A percentile compares a stretch with the other conserved stretches of the same genome.
Evolutionary conservation across 2,888 invertebrate species (phyloP).

Genomic region (Ischnus inquisitorius): DNA sequence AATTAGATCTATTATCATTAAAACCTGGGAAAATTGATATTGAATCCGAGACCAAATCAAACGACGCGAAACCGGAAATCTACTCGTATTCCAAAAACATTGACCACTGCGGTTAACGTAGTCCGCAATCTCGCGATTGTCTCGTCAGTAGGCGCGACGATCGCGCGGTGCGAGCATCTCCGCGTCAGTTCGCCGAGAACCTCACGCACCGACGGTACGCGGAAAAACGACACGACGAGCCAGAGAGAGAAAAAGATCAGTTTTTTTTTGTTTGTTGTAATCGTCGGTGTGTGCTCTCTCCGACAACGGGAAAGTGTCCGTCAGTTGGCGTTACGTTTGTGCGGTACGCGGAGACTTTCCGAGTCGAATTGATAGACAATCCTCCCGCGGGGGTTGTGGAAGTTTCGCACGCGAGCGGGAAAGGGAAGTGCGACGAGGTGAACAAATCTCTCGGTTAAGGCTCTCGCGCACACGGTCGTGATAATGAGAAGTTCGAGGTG

Average conservation of each 20-base stretch:
- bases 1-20: neutral
- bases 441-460: conserved; percentile 33
- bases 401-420: neutral
- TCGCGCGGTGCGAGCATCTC: conserved; percentile 58
- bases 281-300: conserved; percentile 17
- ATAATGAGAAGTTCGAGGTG: conserved; percentile 76
- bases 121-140: conserved; percentile 50
- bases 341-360: neutral
- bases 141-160: conserved; percentile 67
- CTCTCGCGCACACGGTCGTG: conserved; percentile 57
- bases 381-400: conserved; percentile 7
- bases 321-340: conserved; percentile 7
- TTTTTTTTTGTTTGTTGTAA: conserved; percentile 8
- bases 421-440: conserved; percentile 9
- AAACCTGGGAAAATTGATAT: neutral
- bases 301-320: neutral
- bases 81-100: conserved; percentile 33
- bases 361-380: neutral
- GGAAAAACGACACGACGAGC: conserved; percentile 19
- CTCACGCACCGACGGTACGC: conserved; percentile 73
- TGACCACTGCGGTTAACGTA: conserved; percentile 10
- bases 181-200: conserved; percentile 78
- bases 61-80: conserved; percentile 2
- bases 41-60: conserved; percentile 29
- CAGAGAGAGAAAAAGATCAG: conserved; percentile 13